Percentiles rank a stretch among this genome's conserved stretches.
phyloP scores from a whole-genome alignment of 2,888 invertebrate species.

The Diloba caeruleocephala region DNA sequence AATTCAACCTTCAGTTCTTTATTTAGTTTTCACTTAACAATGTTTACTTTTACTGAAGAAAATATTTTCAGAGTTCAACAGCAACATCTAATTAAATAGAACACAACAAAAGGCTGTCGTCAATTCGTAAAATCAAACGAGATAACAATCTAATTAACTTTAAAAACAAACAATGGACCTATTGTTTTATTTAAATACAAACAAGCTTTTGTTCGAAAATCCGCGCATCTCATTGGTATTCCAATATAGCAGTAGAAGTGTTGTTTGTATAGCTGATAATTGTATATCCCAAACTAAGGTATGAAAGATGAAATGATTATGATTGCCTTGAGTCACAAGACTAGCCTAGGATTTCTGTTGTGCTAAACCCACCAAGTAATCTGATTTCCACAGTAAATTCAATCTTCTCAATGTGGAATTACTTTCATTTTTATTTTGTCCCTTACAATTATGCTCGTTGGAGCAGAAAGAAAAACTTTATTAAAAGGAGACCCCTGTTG shows the following conservation, averaged over 20 bases:
- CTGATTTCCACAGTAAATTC: conserved; percentile 26
- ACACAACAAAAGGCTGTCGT: conserved; percentile 13
- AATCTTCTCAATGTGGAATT: conserved; percentile 8
- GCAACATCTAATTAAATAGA: conserved; percentile 10
- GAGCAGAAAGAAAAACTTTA: conserved; percentile 39
- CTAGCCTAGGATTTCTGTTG: background rate
- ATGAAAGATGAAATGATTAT: conserved; percentile 18
- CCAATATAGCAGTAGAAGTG: conserved; percentile 3
- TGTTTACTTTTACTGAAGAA: background rate
- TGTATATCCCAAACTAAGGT: conserved; percentile 6
- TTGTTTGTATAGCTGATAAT: conserved; percentile 19
- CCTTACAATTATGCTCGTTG: conserved; percentile 14
- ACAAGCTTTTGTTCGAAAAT: conserved; percentile 28
- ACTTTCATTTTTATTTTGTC: conserved; percentile 25
- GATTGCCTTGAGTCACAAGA: background rate
- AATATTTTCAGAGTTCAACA: background rate
- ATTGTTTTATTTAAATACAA: conserved; percentile 35
- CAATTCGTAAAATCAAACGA: conserved; percentile 20
- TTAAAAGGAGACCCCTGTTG: conserved; percentile 26
- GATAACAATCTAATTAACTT: conserved; percentile 35
- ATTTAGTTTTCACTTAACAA: background rate
- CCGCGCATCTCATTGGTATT: conserved; percentile 2
- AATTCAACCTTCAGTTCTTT: background rate
- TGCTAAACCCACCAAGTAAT: conserved; percentile 19
- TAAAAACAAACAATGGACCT: conserved; percentile 17